Percentiles rank a stretch among this genome's conserved stretches.
These are phyloP conservation scores for Perizoma flavofasciatum DNA, from an alignment of 2,888 invertebrate species.

Conservation along the genomic window DNA sequence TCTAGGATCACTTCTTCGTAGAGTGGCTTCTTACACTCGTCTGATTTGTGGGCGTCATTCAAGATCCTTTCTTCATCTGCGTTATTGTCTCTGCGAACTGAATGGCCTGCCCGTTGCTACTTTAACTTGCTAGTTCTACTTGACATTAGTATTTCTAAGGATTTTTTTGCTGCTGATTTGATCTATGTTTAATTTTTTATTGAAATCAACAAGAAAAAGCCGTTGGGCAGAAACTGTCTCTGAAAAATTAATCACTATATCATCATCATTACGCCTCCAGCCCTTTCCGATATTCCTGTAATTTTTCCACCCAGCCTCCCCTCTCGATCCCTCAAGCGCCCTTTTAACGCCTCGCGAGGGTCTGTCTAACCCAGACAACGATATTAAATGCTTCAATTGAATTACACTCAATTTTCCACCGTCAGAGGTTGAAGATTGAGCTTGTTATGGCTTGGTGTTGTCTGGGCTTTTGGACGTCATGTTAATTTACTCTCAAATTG, in stretches of 20 bases:
- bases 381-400: slow-evolving; percentile 72
- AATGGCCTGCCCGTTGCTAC: too few species aligned
- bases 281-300: slow-evolving; percentile 53
- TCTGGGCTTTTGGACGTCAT: slow-evolving; percentile 36
- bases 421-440: slow-evolving; percentile 52
- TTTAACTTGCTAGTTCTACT: too few species aligned
- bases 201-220: slow-evolving; percentile 42
- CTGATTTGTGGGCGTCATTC: too few species aligned
- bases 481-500: slow-evolving; percentile 38
- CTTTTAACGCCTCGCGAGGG: slow-evolving; percentile 71
- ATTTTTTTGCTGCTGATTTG: too few species aligned
- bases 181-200: neutral
- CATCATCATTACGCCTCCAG: slow-evolving; percentile 60
- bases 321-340: slow-evolving; percentile 58
- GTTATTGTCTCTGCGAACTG: too few species aligned
- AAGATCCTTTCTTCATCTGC: too few species aligned
- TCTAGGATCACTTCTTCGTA: too few species aligned
- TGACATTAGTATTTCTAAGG: too few species aligned
- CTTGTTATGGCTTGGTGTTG: slow-evolving; percentile 50
- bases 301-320: slow-evolving; percentile 64
- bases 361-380: slow-evolving; percentile 44
- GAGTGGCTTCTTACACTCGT: too few species aligned
- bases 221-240: slow-evolving; percentile 33
- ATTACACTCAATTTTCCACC: slow-evolving; percentile 65
- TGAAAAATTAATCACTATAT: slow-evolving; percentile 62